phyloP scores from a whole-genome alignment of 2,113 vertebrate genomes.

The Melanostigma gelatinosum region DNA sequence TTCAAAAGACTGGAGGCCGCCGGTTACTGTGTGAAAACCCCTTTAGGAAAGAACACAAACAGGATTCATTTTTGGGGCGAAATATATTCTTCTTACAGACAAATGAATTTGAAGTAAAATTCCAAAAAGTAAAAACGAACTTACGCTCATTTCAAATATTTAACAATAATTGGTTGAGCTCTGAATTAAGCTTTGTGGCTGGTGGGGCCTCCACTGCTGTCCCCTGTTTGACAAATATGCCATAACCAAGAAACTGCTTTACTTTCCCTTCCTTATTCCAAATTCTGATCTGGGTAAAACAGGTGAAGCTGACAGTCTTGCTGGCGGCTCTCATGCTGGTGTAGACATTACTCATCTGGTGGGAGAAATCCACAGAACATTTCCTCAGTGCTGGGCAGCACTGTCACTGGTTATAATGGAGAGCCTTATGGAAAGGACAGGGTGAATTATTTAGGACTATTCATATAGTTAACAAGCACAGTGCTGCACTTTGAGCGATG shows the following conservation, averaged over 20 bases:
- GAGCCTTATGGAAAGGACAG: background rate
- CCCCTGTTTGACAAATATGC: background rate
- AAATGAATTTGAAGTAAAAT: background rate
- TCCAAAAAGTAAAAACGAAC: background rate
- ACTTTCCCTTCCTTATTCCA: slow-evolving; percentile 2
- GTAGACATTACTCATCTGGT: background rate
- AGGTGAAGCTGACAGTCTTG: background rate
- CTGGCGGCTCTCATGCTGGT: background rate
- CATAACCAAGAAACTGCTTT: background rate
- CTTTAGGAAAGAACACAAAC: background rate
- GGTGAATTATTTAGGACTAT: background rate
- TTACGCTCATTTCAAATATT: background rate
- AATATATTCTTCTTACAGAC: too few species aligned
- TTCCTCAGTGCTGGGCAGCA: background rate
- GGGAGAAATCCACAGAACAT: background rate
- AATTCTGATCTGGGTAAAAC: slow-evolving; percentile 6
- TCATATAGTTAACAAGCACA: background rate
- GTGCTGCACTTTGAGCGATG: background rate
- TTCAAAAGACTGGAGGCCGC: too few species aligned
- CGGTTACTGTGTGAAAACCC: background rate
- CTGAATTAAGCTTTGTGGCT: background rate
- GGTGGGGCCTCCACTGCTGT: background rate
- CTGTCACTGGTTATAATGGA: background rate
- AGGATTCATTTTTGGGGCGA: background rate
- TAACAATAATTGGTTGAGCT: background rate